Evolutionary conservation across 2,888 invertebrate genomes (phyloP).

Genomic region (Chrysolina americana): DNA sequence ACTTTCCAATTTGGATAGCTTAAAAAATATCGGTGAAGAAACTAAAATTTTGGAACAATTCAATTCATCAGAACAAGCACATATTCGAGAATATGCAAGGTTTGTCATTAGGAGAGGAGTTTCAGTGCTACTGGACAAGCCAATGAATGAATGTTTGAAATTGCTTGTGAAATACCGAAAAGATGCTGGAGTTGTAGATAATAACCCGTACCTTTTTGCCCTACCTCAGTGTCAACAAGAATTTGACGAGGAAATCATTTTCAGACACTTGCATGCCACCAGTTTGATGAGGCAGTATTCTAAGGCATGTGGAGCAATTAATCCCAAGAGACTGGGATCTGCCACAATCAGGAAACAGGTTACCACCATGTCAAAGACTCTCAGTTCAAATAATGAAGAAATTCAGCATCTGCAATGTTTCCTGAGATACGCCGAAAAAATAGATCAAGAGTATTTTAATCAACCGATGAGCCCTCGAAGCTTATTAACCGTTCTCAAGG

Average conservation of each 20-base stretch:
- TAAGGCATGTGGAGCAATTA: conserved; percentile 14
- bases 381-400: conserved; percentile 14
- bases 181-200: background rate
- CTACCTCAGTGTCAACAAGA: background rate
- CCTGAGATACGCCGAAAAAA: conserved; percentile 12
- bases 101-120: background rate
- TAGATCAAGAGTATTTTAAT: background rate
- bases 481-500: background rate
- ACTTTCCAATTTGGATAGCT: conserved; percentile 4
- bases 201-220: background rate
- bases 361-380: conserved; percentile 6
- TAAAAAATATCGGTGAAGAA: background rate
- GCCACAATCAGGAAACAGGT: conserved; percentile 19
- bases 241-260: background rate
- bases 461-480: background rate
- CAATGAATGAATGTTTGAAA: background rate
- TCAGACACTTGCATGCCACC: background rate
- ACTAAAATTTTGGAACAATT: background rate
- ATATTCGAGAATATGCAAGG: background rate
- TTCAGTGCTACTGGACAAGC: background rate
- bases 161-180: background rate
- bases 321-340: background rate
- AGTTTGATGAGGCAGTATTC: conserved; percentile 20
- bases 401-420: background rate
- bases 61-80: background rate